A percentile compares a stretch with the other conserved stretches of the same genome.
phyloP scores from a whole-genome alignment of 2,113 vertebrate genomes.

The Opisthocomus hoazin region DNA sequence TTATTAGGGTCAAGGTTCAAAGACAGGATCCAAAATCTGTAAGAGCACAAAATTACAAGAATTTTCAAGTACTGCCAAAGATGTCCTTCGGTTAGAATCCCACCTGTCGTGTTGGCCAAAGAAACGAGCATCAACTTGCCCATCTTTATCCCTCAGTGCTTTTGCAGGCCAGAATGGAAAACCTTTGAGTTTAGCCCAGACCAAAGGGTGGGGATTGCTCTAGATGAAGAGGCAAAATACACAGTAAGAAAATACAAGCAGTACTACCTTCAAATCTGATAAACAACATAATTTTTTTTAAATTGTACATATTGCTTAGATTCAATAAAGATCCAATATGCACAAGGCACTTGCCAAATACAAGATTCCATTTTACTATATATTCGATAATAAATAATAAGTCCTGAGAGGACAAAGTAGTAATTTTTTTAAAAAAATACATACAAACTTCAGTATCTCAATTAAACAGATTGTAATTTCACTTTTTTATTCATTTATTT shows the following conservation, averaged over 20 bases:
- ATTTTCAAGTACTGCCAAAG: neutral
- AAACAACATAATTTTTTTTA: neutral
- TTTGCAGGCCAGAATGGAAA: slow-evolving; percentile 99
- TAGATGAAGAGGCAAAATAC: slow-evolving; percentile 68
- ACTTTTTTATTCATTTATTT: neutral
- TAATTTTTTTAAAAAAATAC: neutral
- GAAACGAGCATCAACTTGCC: slow-evolving; percentile 96
- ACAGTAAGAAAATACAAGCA: neutral
- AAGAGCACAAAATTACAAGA: neutral
- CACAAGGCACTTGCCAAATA: neutral
- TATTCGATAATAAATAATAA: neutral
- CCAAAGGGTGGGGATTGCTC: slow-evolving; percentile 96
- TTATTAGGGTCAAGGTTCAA: neutral
- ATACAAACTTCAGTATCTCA: neutral
- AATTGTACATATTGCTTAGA: neutral
- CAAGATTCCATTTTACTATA: neutral
- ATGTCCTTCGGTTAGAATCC: neutral
- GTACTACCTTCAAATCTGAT: neutral
- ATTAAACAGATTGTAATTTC: rapidly evolving
- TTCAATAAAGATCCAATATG: neutral
- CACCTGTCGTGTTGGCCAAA: slow-evolving; percentile 98
- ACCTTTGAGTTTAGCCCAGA: slow-evolving; percentile 98
- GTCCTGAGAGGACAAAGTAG: neutral
- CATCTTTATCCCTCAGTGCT: slow-evolving; percentile 95
- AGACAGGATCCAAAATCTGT: neutral